Evolutionary conservation across 1,140 invertebrate species (phyloP), one percentile per base, ranked within the genome.

Genomic region (Lycorma delicatula): DNA sequence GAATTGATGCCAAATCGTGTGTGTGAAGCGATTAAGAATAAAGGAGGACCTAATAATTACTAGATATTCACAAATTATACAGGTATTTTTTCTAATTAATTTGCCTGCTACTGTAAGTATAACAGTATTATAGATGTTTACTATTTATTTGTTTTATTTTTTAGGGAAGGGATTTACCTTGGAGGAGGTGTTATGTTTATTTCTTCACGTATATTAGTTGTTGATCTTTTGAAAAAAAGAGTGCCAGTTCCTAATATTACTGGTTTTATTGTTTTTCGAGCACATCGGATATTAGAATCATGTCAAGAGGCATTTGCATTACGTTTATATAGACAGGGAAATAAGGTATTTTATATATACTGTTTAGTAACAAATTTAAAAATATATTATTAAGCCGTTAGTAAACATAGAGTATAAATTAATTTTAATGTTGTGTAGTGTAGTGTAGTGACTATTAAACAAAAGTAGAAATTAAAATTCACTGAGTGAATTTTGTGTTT

Each of bases 251-350:
- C 91, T 52, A 80, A 91, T 68, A 84, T 97, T 22, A 92, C 89
- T 25, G 26, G 83, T 86, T 78, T 87, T 53, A 75, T 99, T 61
- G 87, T 99, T 3, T 82, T 92, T 61, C 81, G 89, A 71, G 94
- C 94, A n/a, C 93, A 99, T 74, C 86, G 81, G 67, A 88, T 97
- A 53, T 74, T 93, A 34, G 92, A 95, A 71, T 91, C 89, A 49
- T 93, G 91, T 70, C 93, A 97, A 74, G 93, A 97, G 74, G 89
- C 92, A 12, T 98, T 98, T 75, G 92, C 91, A 34, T 70, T 97
- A 49, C 81, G 93, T 63, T 75, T 98, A 1, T 98, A 84, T 69
- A 78, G 94, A 56, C 87, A 94, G 71, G 82, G 81, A 60, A 98
- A 98, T 75, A 95, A 95, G 76, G 88, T 90, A 71, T 52, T 27